Evolutionary conservation across 2,797 vertebrate species (phyloP).

Genomic region (Potorous gilbertii): DNA sequence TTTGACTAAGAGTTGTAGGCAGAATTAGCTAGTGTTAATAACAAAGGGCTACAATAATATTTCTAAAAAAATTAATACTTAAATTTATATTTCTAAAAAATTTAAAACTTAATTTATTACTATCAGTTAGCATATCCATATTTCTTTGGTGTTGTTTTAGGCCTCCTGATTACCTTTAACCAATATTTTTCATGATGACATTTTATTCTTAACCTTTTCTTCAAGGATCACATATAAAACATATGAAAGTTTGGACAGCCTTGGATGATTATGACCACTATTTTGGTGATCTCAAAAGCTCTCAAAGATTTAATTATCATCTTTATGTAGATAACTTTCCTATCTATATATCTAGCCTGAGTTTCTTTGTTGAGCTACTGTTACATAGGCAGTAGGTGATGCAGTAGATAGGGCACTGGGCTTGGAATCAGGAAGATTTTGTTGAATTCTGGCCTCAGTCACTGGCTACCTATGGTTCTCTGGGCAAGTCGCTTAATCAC

Average conservation of each 20-base stretch:
- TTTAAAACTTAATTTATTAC: background rate
- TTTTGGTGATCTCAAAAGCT: background rate
- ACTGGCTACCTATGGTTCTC: background rate
- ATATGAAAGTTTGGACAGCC: background rate
- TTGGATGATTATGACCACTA: background rate
- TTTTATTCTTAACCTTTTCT: background rate
- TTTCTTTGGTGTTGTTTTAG: background rate
- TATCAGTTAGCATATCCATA: background rate
- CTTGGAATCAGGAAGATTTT: background rate
- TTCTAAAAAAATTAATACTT: background rate
- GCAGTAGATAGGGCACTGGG: no score
- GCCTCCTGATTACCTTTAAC: background rate
- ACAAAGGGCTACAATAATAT: conserved; percentile 3
- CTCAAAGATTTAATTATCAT: background rate
- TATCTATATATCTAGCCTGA: background rate
- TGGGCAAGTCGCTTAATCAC: background rate
- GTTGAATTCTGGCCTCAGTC: background rate
- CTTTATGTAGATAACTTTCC: no score
- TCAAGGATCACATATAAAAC: background rate
- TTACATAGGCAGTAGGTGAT: background rate
- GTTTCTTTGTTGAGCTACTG: background rate
- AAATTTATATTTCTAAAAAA: background rate
- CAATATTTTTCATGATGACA: background rate
- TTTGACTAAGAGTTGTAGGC: background rate
- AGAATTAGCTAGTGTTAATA: background rate